phyloP scores from a whole-genome alignment of 2,888 invertebrate species.

The Polyommatus iphigenia region DNA sequence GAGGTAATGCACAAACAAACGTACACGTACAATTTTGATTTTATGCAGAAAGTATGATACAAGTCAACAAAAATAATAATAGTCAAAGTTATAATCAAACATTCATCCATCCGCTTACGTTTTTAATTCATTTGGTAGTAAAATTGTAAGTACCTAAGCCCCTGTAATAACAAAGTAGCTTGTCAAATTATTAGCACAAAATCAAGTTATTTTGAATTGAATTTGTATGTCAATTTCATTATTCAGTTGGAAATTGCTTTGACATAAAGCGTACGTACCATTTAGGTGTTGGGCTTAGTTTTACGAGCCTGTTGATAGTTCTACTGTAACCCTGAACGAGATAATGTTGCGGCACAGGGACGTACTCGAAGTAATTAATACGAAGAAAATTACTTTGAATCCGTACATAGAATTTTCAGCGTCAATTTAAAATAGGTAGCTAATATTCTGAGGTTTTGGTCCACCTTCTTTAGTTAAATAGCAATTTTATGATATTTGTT shows the following conservation, averaged over 20 bases:
- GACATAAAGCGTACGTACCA: constrained; percentile 62
- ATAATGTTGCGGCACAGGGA: constrained; percentile 55
- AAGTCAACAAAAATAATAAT: too few relatives aligned
- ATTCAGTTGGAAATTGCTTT: constrained; percentile 51
- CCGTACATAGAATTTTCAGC: too few relatives aligned
- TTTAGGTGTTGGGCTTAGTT: constrained; percentile 58
- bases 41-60: too few relatives aligned
- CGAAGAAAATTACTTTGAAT: neutral
- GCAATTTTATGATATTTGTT: too few relatives aligned
- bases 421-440: too few relatives aligned
- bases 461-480: too few relatives aligned
- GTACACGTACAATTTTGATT: too few relatives aligned
- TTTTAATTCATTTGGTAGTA: neutral
- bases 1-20: too few relatives aligned
- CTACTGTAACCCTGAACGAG: constrained; percentile 60
- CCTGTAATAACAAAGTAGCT: neutral
- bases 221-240: constrained; percentile 1
- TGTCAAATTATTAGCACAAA: neutral
- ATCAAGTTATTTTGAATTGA: neutral
- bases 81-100: too few relatives aligned
- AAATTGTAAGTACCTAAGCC: neutral
- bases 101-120: too few relatives aligned
- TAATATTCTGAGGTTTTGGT: too few relatives aligned
- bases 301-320: constrained; percentile 64
- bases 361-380: constrained; percentile 44